Base-by-base conservation (phyloP, 2,888 invertebrate species). In the Omphaloscelis lunosa region DNA sequence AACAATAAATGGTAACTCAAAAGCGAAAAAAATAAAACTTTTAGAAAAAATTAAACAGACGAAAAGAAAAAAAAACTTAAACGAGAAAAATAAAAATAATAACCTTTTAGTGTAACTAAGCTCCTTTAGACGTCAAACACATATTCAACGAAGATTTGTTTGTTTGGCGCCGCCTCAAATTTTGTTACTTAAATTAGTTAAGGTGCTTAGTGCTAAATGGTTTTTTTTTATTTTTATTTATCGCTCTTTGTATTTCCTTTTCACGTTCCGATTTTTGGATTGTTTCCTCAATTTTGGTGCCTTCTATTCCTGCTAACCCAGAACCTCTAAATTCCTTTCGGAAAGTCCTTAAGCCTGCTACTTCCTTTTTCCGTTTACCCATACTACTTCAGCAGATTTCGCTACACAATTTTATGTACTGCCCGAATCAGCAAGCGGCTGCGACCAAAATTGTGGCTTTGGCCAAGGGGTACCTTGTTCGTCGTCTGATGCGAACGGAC, bases 401-500 rank as follows among this genome's bases (percentile, higher is more conserved):
- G 65, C 72, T 79, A 80, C 84, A 91, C 94, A 93, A 89, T 93
- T 94, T 93, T 91, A 92, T 93, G 94, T 94, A 94, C 86, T 76
- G 83, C 88, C 81, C 67, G 61, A 48, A 67, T 86, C 75, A 97
- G 97, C 93, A 90, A 11, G 91, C 89, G 87, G 98, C 98, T 7
- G 98, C 98, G 27, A 97, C 97, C 41, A 95, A 95, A 84, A 97
- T 98, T 79, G 97, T 97, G 85, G 98, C 98, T 15, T 96, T 96
- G 88, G 97, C 97, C 41, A 98, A 97, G 89, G 99, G 99, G 0
- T 99, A 97, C 93, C 96, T 99, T 74, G 98, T 98, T 39, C 97
- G 99, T 69, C 97, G 99, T 63, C 96, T 99, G 72, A 97, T 99
- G 95, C 97, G 97, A 88, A 98, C 99, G 0, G 98, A 98, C 89